A percentile compares a stretch with the other conserved stretches of the same genome.
Conservation (phyloP, 2,797 vertebrate species). For the Anguilla pacifica region DNA sequence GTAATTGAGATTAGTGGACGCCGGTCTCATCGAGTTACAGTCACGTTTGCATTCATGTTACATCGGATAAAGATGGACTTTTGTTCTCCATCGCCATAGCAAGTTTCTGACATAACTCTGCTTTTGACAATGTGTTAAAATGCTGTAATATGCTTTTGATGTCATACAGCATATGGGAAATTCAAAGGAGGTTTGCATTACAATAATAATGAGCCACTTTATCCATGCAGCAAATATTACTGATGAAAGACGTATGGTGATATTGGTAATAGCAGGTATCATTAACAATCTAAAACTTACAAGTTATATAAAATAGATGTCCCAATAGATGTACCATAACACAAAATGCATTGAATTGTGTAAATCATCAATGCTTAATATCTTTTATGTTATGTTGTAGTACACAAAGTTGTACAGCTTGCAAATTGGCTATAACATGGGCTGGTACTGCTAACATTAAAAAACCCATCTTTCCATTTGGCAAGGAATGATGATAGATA, state of each 20-base stretch:
- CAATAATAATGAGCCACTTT: neutral
- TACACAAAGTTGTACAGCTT: too few relatives aligned
- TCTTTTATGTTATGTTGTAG: too few relatives aligned
- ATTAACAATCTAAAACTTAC: neutral
- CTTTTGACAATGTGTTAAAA: neutral
- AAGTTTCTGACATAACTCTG: neutral
- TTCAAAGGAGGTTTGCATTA: neutral
- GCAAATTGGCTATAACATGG: too few relatives aligned
- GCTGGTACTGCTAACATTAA: too few relatives aligned
- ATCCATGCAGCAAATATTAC: constrained; percentile 1
- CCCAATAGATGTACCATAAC: too few relatives aligned
- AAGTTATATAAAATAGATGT: neutral
- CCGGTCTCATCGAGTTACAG: neutral
- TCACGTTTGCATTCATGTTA: neutral
- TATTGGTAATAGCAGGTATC: neutral
- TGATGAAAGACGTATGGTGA: neutral
- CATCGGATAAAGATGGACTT: neutral
- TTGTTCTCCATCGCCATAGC: neutral
- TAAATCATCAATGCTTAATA: too few relatives aligned
- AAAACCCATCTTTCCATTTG: too few relatives aligned
- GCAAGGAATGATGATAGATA: too few relatives aligned
- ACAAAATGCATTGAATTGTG: too few relatives aligned
- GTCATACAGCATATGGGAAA: neutral
- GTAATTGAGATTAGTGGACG: neutral
- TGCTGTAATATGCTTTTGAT: neutral